phyloP scores from a whole-genome alignment of 2,797 vertebrate species.

The Sebastes oblongus region DNA sequence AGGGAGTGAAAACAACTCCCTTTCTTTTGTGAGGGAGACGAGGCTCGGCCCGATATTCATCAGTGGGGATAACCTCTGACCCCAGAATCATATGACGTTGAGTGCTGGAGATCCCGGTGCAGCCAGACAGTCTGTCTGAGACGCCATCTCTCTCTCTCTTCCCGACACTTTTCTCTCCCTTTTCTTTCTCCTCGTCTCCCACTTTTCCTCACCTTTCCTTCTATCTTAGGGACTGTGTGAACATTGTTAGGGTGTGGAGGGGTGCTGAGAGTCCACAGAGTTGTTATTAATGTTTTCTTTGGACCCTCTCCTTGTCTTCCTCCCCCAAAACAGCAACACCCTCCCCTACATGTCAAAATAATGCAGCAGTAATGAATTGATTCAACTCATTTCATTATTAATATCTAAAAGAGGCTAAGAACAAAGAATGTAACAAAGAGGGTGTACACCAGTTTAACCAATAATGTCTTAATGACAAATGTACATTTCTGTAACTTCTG shows the following conservation, averaged over 20 bases:
- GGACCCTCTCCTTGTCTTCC: not conserved
- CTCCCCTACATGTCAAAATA: not conserved
- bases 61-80: constrained; percentile 86
- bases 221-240: constrained; percentile 11
- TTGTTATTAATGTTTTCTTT: not conserved
- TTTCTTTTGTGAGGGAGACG: constrained; percentile 75
- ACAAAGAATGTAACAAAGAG: not conserved
- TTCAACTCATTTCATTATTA: not conserved
- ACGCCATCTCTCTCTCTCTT: constrained; percentile 72
- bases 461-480: no score
- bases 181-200: constrained; percentile 27
- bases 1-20: constrained; percentile 83
- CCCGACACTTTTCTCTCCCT: not conserved
- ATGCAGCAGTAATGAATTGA: not conserved
- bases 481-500: no score
- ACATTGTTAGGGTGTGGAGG: not conserved
- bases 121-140: constrained; percentile 89
- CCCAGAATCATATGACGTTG: constrained; percentile 85
- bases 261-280: not conserved
- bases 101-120: constrained; percentile 83
- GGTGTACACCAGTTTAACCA: no score
- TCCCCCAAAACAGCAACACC: not conserved
- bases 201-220: constrained; percentile 36
- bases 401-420: not conserved
- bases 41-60: constrained; percentile 83